A percentile compares a stretch with the other conserved stretches of the same genome.
Evolutionary conservation across 2,888 invertebrate species (phyloP).

Genomic region (Rotaria socialis): DNA sequence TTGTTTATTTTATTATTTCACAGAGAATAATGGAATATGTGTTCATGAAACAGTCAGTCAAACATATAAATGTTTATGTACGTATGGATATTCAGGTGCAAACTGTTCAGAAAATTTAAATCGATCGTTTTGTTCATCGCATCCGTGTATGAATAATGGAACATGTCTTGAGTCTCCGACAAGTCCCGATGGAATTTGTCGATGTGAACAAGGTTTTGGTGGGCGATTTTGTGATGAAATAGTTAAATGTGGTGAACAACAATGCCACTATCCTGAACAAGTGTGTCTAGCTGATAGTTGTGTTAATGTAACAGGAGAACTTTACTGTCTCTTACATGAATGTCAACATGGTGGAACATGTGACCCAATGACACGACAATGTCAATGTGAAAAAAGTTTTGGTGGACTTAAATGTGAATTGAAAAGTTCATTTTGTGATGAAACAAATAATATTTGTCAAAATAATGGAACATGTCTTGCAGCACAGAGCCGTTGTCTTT

Average conservation of each 20-base stretch:
- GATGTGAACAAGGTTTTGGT: conserved; percentile 34
- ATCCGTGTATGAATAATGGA: conserved; percentile 28
- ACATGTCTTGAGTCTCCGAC: conserved; percentile 19
- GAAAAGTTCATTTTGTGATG: conserved; percentile 13
- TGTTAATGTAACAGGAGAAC: conserved; percentile 36
- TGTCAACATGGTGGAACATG: conserved; percentile 37
- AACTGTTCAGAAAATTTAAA: conserved; percentile 25
- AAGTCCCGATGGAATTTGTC: not conserved
- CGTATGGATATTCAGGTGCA: conserved; percentile 24
- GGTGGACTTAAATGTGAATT: conserved; percentile 15
- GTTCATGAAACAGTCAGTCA: not conserved
- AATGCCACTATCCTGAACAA: conserved; percentile 27
- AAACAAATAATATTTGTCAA: not conserved
- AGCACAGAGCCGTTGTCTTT: not conserved
- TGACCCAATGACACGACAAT: not conserved
- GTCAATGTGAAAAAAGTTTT: conserved; percentile 9
- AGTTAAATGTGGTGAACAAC: conserved; percentile 21
- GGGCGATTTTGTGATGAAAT: conserved; percentile 21
- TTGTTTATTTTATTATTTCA: too few relatives aligned
- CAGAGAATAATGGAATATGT: conserved; percentile 26
- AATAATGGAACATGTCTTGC: conserved; percentile 19
- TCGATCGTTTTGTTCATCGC: conserved; percentile 12
- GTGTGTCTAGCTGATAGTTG: conserved; percentile 35
- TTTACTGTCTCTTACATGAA: conserved; percentile 36
- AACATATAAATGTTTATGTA: conserved; percentile 19